A percentile compares a stretch with the other conserved stretches of the same genome.
phyloP scores from a whole-genome alignment of 2,888 invertebrate species.

The Leptinotarsa juncta region DNA sequence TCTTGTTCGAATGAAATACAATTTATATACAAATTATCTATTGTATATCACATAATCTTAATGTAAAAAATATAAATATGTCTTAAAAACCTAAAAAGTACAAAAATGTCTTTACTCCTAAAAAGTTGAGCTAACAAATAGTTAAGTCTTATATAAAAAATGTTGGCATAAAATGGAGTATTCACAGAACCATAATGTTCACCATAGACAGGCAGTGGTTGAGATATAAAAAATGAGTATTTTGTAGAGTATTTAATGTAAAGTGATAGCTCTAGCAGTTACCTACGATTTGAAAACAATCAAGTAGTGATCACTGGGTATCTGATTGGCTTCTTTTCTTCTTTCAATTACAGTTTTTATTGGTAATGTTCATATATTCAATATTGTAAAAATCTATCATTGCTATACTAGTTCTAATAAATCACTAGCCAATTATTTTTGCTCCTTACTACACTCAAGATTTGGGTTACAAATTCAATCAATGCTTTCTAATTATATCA shows the following conservation, averaged over 20 bases:
- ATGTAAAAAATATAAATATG: constrained; percentile 49
- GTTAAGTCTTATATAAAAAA: constrained; percentile 49
- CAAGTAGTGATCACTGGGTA: background rate
- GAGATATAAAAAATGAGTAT: constrained; percentile 27
- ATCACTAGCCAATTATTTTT: too few relatives aligned
- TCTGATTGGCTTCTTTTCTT: background rate
- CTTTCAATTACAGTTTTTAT: too few relatives aligned
- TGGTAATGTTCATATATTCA: too few relatives aligned
- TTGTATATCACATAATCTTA: constrained; percentile 52
- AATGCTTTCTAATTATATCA: too few relatives aligned
- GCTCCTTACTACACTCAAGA: too few relatives aligned
- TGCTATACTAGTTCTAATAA: too few relatives aligned
- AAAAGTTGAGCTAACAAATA: constrained; percentile 50
- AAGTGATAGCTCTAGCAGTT: background rate
- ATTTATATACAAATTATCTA: constrained; percentile 44
- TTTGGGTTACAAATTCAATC: too few relatives aligned
- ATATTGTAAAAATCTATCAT: too few relatives aligned
- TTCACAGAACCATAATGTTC: constrained; percentile 33
- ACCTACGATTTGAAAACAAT: background rate
- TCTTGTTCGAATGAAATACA: background rate
- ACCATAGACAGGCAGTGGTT: constrained; percentile 19
- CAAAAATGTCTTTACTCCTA: constrained; percentile 43
- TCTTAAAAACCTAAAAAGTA: constrained; percentile 40
- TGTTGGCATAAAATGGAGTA: constrained; percentile 32
- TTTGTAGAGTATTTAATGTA: constrained; percentile 18